Evolutionary conservation across 2,797 vertebrate species (phyloP), one percentile per base, ranked within the genome.

Genomic region (Takifugu rubripes): DNA sequence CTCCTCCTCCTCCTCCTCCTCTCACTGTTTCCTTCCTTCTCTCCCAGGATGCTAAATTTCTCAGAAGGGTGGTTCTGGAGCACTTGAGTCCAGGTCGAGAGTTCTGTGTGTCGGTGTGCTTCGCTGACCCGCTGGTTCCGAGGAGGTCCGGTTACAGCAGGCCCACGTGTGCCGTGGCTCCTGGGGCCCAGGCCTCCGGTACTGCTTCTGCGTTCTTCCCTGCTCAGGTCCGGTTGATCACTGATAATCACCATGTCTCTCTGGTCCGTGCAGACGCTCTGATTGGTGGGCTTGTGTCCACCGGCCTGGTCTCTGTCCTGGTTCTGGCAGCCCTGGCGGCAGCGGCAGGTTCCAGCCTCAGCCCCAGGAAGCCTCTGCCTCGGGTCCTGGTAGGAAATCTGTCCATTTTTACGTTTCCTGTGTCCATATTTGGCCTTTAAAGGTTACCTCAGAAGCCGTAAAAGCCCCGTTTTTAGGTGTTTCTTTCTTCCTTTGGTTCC

Each of bases 91-190:
- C 61, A 0, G 72, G 74, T 17, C 68, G 31, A 11, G 0, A 10
- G 8, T 81, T 82, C 71, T 89, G 87, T 3, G 55, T 87, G 24
- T 77, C 81, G 0, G 49, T 86, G 29, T 26, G 68, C 25, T 56
- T 87, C 47, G 8, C 0, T 0, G 55, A 71, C 25, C 0, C 0
- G 0, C 0, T 1, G 0, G 7, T 3, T 3, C 0, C 0, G 0
- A 59, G 64, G 3, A 0, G 2, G 2, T 82, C 75, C 40, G 42
- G 40, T 62, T 83, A 71, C 60, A 74, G 81, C 49, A 36, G 1
- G 0, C 77, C 74, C 3, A 42, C 57, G 0, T 89, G 87, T 52
- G 49, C 9, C 0, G 6, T 3, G n/a, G 56, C 48, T 24, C 0
- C 11, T 0, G 16, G 14, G 17, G 0, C 1, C 26, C 6, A 6